Conservation (phyloP, 2,797 vertebrate species). For the Pogonophryne albipinna region DNA sequence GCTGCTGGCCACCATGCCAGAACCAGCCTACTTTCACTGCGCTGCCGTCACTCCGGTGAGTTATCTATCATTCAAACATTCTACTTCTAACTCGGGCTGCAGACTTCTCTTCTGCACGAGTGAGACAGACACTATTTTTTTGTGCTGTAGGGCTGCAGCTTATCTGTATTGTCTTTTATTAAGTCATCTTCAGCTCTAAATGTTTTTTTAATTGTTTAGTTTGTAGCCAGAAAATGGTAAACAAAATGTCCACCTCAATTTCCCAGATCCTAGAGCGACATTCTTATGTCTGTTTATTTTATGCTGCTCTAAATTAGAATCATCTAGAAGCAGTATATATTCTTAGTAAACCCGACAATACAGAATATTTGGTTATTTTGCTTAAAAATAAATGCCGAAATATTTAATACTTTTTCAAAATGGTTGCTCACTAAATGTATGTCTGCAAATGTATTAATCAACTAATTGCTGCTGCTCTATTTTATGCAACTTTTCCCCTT, state of each 20-base stretch:
- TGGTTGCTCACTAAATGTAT: background rate
- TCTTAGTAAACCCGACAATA: background rate
- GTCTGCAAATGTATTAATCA: too few species aligned
- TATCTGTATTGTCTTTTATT: background rate
- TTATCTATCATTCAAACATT: slow-evolving; percentile 21
- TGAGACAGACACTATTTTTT: rapidly evolving
- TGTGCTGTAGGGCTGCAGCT: background rate
- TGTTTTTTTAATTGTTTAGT: background rate
- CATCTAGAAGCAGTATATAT: background rate
- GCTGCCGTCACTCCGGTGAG: slow-evolving; percentile 97
- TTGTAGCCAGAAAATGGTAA: too few species aligned
- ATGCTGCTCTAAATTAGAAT: background rate
- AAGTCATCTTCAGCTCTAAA: background rate
- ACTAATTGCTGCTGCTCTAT: background rate
- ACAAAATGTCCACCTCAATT: background rate
- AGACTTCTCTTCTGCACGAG: background rate
- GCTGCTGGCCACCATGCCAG: slow-evolving; percentile 94
- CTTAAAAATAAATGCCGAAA: background rate
- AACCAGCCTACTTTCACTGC: slow-evolving; percentile 97
- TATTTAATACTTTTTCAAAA: background rate
- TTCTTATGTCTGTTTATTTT: too few species aligned
- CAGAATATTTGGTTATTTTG: background rate
- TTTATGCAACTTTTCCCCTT: slow-evolving; percentile 7
- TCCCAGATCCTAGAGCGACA: background rate
- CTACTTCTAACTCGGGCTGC: background rate